phyloP scores from a whole-genome alignment of 2,888 invertebrate species.

The Liopterus haemorrhoidalis region DNA sequence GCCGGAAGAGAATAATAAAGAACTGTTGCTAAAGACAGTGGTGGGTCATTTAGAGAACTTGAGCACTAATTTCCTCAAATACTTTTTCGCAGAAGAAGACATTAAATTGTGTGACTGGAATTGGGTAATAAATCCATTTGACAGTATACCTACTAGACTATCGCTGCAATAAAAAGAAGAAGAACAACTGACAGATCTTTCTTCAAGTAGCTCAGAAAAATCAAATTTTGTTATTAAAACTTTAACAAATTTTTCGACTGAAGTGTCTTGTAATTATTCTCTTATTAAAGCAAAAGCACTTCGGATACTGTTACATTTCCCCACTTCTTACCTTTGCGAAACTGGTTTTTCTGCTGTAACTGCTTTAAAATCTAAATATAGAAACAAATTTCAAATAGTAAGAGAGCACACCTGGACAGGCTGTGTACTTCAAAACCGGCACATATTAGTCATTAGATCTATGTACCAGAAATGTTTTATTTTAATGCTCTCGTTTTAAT shows the following conservation, averaged over 20 bases:
- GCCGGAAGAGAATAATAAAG: constrained; percentile 9
- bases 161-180: constrained; percentile 10
- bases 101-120: constrained; percentile 11
- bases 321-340: constrained; percentile 16
- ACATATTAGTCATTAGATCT: constrained; percentile 10
- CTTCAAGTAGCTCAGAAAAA: constrained; percentile 12
- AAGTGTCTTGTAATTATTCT: constrained; percentile 16
- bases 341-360: constrained; percentile 9
- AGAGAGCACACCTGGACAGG: constrained; percentile 9
- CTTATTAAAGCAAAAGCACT: constrained; percentile 17
- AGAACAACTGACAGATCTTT: constrained; percentile 13
- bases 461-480: constrained; percentile 5
- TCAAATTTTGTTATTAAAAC: constrained; percentile 11
- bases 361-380: constrained; percentile 15
- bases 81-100: constrained; percentile 6
- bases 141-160: constrained; percentile 3
- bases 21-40: constrained; percentile 3
- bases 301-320: constrained; percentile 16
- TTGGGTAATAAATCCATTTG: constrained; percentile 13
- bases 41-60: constrained; percentile 4
- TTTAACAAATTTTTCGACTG: constrained; percentile 15
- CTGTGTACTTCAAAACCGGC: constrained; percentile 14
- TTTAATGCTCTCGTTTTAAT: constrained; percentile 9
- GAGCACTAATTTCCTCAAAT: constrained; percentile 7
- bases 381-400: constrained; percentile 14